phyloP scores from a whole-genome alignment of 1,140 invertebrate species.

The Anagrus nilaparvatae region DNA sequence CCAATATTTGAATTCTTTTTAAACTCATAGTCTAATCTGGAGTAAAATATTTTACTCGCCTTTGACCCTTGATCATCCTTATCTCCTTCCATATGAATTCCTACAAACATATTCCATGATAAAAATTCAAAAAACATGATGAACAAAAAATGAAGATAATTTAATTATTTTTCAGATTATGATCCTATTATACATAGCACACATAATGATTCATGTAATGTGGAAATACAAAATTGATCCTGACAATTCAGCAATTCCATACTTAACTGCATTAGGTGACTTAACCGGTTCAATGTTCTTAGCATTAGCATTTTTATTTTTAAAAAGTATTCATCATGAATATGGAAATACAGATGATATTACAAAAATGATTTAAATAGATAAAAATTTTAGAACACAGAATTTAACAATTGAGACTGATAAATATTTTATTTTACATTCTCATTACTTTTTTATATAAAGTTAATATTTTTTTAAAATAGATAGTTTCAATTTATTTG shows the following conservation, averaged over 20 bases:
- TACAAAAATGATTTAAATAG: neutral
- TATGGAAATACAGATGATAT: too few species aligned
- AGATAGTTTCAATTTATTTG: too few species aligned
- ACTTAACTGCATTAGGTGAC: constrained; percentile 89
- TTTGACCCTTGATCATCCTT: too few species aligned
- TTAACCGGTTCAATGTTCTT: constrained; percentile 81
- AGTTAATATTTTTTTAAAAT: too few species aligned
- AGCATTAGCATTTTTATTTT: constrained; percentile 71
- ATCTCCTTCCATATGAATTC: too few species aligned
- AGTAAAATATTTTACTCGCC: too few species aligned
- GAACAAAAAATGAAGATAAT: constrained; percentile 20
- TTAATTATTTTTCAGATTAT: constrained; percentile 54
- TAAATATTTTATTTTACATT: too few species aligned
- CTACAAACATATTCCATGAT: too few species aligned
- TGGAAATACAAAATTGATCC: constrained; percentile 88
- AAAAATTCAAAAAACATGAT: too few species aligned
- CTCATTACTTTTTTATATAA: too few species aligned
- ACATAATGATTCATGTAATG: constrained; percentile 82
- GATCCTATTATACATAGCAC: constrained; percentile 70
- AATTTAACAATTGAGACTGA: neutral
- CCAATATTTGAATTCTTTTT: too few species aligned
- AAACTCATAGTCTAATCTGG: too few species aligned
- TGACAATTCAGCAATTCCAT: constrained; percentile 95
- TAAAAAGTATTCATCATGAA: constrained; percentile 34
- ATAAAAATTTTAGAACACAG: neutral